Base-by-base conservation (phyloP, 2,113 vertebrate genomes). In the Boulengeromyrus knoepffleri region DNA sequence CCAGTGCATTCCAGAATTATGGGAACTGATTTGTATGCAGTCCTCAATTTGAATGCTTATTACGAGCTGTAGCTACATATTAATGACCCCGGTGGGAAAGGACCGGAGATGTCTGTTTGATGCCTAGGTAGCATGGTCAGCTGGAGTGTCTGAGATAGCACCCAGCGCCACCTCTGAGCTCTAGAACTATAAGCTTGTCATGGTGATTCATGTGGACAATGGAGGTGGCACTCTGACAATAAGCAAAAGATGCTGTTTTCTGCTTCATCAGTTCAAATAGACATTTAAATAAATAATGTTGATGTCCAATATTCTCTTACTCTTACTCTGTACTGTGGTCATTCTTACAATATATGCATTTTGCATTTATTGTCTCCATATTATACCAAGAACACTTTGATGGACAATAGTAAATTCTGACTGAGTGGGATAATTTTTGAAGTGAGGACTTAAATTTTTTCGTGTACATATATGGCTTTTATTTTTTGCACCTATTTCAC, bases 21-120 rank as follows among this genome's bases (percentile, higher is more conserved):
- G 91, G 90, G 88, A 89, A 90, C 89, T 66, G 84, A 87, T 87
- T 87, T 80, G 88, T 87, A 87, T 74, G 85, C 84, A 45, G 53
- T 56, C 89, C 62, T 89, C 88, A n/a, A 88, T 90, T 91, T 90
- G 84, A 90, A 91, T 90, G 91, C 90, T 89, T 90, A 91, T 89
- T 88, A 89, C 87, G 36, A 86, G 85, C 83, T 66, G 36, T 87
- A 42, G 45, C 85, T 88, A 85, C 83, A 80, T 88, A 91, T 89
- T 90, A 84, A 89, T 87, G 90, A 52, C 80, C 70, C 49, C 19
- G 42, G 91, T 77, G 53, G 87, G 89, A 89, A 50, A 87, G 88
- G 74, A 74, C 21, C 21, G 8, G 36, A 36, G 45, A 36, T 87
- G 58, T 86, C 42, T 49, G 86, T 27, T 47, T 42, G 39, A 42